Base-by-base conservation (phyloP, 2,888 invertebrate genomes). In the Drosophila atripex region DNA sequence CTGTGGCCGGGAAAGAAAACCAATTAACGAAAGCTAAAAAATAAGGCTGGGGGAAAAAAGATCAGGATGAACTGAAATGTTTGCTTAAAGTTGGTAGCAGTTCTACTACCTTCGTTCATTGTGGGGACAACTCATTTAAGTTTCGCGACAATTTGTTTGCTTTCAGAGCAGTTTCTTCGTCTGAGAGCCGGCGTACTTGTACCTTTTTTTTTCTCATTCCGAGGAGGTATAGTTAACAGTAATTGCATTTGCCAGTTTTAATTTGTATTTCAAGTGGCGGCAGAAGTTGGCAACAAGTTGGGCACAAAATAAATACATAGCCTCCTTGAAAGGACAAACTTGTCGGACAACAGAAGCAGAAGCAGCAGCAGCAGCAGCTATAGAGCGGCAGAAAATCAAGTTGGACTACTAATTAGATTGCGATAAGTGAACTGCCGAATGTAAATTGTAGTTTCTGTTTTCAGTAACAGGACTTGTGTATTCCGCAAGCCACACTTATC, bases 61-160 rank as follows among this genome's bases (percentile, higher is more conserved):
- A 41, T 21, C 21, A 21, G 38, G 39, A 55, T 12, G 30, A 28
- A 35, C 23, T 47, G 18, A 63, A 69, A 35, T 73, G 73, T 80
- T 80, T 77, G 70, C 59, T 55, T 50, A 43, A 78, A 73, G 65
- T 78, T 72, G 4, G 23, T 11, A 28, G 5, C 32, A 35, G 14
- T n/a, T 35, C 35, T 47, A 49, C 43, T 70, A 55, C 54, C 30
- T 23, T 38, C 53, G 39, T 55, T 54, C 30, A 47, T 52, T 23
- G 53, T 45, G 38, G 66, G 66, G 45, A 61, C 66, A 80, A 64
- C 78, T 84, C 73, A 83, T 77, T 82, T 73, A 82, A 83, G 84
- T 83, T 84, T 70, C 52, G 77, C 73, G 70, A 79, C 74, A 82
- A 76, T 63, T 79, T 71, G 71, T 71, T 69, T 69, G 46, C 47